A percentile compares a stretch with the other conserved stretches of the same genome.
phyloP scores from a whole-genome alignment of 2,888 invertebrate genomes.

The Elysia crispata region DNA sequence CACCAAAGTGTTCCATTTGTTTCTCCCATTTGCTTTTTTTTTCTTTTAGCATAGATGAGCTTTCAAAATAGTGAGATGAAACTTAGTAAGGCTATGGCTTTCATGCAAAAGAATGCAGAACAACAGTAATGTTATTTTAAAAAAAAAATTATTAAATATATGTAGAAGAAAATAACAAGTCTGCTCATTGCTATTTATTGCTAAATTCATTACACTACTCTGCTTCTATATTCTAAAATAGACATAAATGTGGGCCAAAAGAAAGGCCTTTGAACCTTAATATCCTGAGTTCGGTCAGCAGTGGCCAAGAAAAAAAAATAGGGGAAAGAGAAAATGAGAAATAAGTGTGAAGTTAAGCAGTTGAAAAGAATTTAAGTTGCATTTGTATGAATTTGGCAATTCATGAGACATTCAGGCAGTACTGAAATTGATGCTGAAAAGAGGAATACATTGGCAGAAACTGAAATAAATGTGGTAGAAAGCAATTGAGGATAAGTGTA shows the following conservation, averaged over 20 bases:
- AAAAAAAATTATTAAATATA: not conserved
- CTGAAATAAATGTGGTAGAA: too few relatives aligned
- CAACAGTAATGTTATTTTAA: not conserved
- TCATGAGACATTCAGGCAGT: too few relatives aligned
- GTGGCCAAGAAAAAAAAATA: not conserved
- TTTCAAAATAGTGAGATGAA: too few relatives aligned
- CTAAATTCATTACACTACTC: not conserved
- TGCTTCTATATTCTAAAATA: too few relatives aligned
- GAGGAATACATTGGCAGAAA: conserved; percentile 11
- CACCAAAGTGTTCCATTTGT: too few relatives aligned
- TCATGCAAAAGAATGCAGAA: not conserved
- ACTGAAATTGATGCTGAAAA: not conserved
- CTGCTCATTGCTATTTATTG: not conserved
- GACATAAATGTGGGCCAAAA: too few relatives aligned
- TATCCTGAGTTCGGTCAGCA: conserved; percentile 33
- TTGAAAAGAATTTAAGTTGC: too few relatives aligned
- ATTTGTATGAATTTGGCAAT: too few relatives aligned
- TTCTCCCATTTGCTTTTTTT: too few relatives aligned
- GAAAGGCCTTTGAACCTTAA: conserved; percentile 26
- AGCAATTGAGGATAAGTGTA: too few relatives aligned
- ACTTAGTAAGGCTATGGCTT: not conserved
- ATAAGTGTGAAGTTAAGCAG: too few relatives aligned
- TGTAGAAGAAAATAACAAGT: conserved; percentile 1
- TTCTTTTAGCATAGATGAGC: too few relatives aligned
- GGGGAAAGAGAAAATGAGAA: not conserved